These are phyloP conservation scores for Rapana venosa DNA, from an alignment of 2,888 invertebrate species.

Conservation along the genomic window DNA sequence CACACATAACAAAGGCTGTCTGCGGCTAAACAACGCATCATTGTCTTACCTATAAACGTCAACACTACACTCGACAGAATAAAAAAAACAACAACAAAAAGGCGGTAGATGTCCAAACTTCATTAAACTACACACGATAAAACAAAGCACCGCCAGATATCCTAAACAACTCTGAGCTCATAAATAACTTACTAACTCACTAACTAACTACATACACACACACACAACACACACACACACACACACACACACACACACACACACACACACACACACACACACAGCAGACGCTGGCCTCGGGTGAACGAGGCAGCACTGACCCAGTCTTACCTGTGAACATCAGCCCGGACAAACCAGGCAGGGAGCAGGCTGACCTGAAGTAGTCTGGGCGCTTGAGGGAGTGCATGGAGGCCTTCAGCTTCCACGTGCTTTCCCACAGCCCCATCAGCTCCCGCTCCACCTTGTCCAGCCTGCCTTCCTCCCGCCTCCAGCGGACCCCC, in stretches of 20 bases:
- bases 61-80: too few relatives aligned
- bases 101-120: too few relatives aligned
- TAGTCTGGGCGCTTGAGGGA: conserved; percentile 62
- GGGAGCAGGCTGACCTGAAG: conserved; percentile 62
- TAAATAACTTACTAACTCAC: neutral
- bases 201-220: neutral
- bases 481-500: conserved; percentile 25
- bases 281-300: conserved; percentile 9
- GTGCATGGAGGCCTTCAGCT: conserved; percentile 52
- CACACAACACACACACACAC: conserved; percentile 18
- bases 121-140: too few relatives aligned
- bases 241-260: neutral
- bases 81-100: too few relatives aligned
- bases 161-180: neutral
- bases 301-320: too few relatives aligned
- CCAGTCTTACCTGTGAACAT: conserved; percentile 62
- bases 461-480: conserved; percentile 46
- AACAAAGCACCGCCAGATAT: too few relatives aligned
- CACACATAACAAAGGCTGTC: too few relatives aligned
- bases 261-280: conserved; percentile 19
- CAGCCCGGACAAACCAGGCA: conserved; percentile 62
- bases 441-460: conserved; percentile 47
- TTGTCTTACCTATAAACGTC: too few relatives aligned
- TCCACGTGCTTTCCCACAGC: conserved; percentile 47
- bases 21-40: too few relatives aligned